Evolutionary conservation across 2,888 invertebrate species (phyloP), one percentile per base, ranked within the genome.

Genomic region (Helobdella robusta): DNA sequence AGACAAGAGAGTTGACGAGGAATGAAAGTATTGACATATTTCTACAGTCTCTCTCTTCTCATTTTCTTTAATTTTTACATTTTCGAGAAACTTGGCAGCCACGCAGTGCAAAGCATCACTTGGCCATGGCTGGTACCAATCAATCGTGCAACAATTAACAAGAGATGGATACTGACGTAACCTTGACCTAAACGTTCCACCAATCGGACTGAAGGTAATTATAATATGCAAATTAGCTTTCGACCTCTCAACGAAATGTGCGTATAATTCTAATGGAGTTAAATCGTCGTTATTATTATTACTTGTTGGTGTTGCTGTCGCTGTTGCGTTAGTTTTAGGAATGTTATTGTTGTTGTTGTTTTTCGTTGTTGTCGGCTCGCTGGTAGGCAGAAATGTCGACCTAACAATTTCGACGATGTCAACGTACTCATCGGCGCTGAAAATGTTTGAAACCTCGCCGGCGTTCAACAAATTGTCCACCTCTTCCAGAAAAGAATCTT

Each of bases 111-210:
- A 80, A 2, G 91, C 89, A 76, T 89, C 88, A 79, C 89, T 87
- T 4, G 90, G 90, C 91, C 91, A 91, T 66, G 86, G 85, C 79
- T 89, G 86, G 77, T 88, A 90, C 90, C 90, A 91, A 75, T 91
- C 89, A 66, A 91, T 89, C 2, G 89, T 89, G 76, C 89, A 90
- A 76, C 89, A 89, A 77, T 89, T 90, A 44, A 91, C 87, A 52
- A 91, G 81, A 15, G 89, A 87, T 0, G 91, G 90, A 79, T 87
- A 91, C 70, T 89, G 82, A 61, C 89, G 82, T n/a, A 91, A 78
- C 69, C 89, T 83, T 68, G 84, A 85, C 69, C 89, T 83, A 77
- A 91, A 90, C 0, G 88, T 84, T 71, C 87, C 86, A 2, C 89
- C 89, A 59, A 90, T 87, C 2, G 91, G 90, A 77, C 89, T 90